phyloP scores from a whole-genome alignment of 2,797 vertebrate species.

The Lagodon rhomboides region DNA sequence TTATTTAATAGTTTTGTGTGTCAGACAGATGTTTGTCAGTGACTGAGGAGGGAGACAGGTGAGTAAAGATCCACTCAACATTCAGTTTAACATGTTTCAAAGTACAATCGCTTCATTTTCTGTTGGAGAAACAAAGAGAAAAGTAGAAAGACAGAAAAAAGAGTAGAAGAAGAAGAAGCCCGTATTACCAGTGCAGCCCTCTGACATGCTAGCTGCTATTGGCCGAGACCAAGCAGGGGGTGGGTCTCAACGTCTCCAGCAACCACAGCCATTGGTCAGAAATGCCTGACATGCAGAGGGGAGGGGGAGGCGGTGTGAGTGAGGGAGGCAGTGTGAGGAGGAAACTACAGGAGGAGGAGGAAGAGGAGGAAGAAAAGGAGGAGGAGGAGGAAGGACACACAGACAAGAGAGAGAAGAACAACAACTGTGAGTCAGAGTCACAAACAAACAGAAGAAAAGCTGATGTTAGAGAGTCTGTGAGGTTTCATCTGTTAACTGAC shows the following conservation, averaged over 20 bases:
- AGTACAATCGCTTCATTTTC: too few relatives aligned
- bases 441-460: slow-evolving; percentile 9
- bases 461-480: background rate
- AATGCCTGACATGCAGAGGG: slow-evolving; percentile 86
- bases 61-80: too few relatives aligned
- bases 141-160: too few relatives aligned
- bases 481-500: too few relatives aligned
- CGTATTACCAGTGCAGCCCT: slow-evolving; percentile 68
- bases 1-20: too few relatives aligned
- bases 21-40: too few relatives aligned
- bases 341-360: background rate
- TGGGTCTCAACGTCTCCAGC: slow-evolving; percentile 71
- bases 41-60: too few relatives aligned
- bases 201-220: slow-evolving; percentile 64
- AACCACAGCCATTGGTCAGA: slow-evolving; percentile 85
- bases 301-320: slow-evolving; percentile 32
- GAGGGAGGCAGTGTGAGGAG: slow-evolving; percentile 41
- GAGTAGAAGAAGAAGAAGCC: slow-evolving; percentile 56
- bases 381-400: slow-evolving; percentile 51
- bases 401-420: slow-evolving; percentile 64
- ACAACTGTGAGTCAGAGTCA: slow-evolving; percentile 57
- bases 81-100: too few relatives aligned
- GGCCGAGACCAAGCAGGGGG: slow-evolving; percentile 62
- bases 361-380: slow-evolving; percentile 47
- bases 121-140: too few relatives aligned